Base-by-base conservation (phyloP, 2,113 vertebrate species). In the Manacus vitellinus region DNA sequence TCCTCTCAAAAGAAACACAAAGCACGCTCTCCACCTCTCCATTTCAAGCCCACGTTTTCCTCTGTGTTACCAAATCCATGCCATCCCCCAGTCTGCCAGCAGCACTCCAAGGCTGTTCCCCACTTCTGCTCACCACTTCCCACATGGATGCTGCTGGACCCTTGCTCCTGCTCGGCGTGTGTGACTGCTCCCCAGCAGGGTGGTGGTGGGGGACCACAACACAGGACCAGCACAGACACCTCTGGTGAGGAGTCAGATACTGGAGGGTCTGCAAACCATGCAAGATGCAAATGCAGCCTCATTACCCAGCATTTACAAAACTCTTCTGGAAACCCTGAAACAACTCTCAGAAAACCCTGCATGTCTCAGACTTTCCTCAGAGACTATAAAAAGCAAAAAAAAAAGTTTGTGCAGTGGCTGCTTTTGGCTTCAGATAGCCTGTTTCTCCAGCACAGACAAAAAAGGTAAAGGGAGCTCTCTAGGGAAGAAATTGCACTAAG, bases 111-210 rank as follows among this genome's bases (percentile, higher is more conserved):
- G 33, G 61, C 35, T 49, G 12, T 4, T 14, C 35, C 17, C 23
- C 10, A 4, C 33, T 46, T 70, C 65, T 73, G 44, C 39, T 61
- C 6, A 0, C 5, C 13, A 0, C 31, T 52, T 65, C 30, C 66
- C 65, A 21, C 3, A 0, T 5, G 9, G 27, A 14, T 49, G 68
- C 61, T 71, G 65, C 47, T 1, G 1, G 51, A 13, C 3, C 43
- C 43, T 35, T 2, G 31, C 28, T 71, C 37, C 43, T 3, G 13
- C 37, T 52, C 35, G 10, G 23, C 0, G 1, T 11, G n/a, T 55
- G 49, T 1, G 8, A 4, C 44, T 1, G 4, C 41, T 85, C 12
- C 49, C 31, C 13, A 0, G 37, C 0, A 0, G n/a, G 37, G 37
- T 0, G 4, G 12, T 22, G 58, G 35, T 3, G 2, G 18, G 35